Conservation (phyloP, 2,113 vertebrate genomes). For the Mustela lutreola region DNA sequence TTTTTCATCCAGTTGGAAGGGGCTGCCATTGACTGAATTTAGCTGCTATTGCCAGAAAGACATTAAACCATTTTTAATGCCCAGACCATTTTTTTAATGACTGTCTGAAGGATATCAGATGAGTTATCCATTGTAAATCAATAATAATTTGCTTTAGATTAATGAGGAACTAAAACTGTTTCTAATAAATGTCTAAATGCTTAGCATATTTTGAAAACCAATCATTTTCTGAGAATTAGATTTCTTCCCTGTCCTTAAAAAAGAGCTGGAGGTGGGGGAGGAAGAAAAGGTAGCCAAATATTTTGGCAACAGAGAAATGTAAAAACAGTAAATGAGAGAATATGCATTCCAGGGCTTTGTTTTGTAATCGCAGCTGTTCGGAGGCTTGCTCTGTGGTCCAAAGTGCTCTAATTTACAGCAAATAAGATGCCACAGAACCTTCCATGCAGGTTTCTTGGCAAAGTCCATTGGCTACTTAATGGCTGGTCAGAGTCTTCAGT, state of each 20-base stretch:
- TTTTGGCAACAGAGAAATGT: conserved; percentile 81
- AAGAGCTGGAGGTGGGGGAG: conserved; percentile 45
- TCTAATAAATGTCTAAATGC: conserved; percentile 87
- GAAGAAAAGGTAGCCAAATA: conserved; percentile 74
- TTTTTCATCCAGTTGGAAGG: conserved; percentile 84
- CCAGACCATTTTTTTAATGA: conserved; percentile 81
- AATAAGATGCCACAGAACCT: not conserved
- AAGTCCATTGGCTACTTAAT: conserved; percentile 24
- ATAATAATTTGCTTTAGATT: conserved; percentile 85
- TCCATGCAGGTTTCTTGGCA: not conserved
- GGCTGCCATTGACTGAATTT: conserved; percentile 82
- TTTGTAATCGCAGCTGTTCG: conserved; percentile 77
- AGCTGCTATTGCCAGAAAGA: conserved; percentile 84
- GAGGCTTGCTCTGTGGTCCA: not conserved
- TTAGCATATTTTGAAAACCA: conserved; percentile 86
- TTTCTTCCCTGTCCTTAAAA: conserved; percentile 73
- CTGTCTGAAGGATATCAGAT: conserved; percentile 82
- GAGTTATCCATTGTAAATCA: conserved; percentile 85
- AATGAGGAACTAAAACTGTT: conserved; percentile 85
- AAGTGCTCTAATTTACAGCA: not conserved
- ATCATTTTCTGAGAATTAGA: conserved; percentile 81
- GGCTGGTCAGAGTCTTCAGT: not conserved
- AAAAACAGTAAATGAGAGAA: conserved; percentile 64
- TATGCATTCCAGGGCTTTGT: conserved; percentile 63
- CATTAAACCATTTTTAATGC: conserved; percentile 84